These are phyloP conservation scores for Philaethria dido DNA, from an alignment of 2,888 invertebrate species.

Conservation along the genomic window DNA sequence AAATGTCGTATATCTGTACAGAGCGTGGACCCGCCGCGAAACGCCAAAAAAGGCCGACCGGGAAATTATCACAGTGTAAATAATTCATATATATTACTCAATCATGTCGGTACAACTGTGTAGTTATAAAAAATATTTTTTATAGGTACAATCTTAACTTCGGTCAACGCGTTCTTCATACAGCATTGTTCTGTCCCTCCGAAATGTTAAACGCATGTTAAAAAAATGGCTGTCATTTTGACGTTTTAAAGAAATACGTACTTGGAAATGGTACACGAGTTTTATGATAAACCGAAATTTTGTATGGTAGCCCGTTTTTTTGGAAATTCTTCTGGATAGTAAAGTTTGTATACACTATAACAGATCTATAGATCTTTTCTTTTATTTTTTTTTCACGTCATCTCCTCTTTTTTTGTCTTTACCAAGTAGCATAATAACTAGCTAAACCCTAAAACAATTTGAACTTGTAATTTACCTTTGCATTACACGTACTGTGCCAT, in stretches of 20 bases:
- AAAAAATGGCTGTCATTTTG: slow-evolving; percentile 40
- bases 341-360: too few species aligned
- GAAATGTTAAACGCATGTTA: slow-evolving; percentile 31
- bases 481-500: not conserved
- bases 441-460: not conserved
- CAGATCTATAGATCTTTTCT: too few species aligned
- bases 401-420: too few species aligned
- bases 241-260: slow-evolving; percentile 29
- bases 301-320: not conserved
- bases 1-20: slow-evolving; percentile 48
- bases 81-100: slow-evolving; percentile 81
- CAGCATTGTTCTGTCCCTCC: slow-evolving; percentile 64
- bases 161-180: slow-evolving; percentile 58
- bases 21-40: slow-evolving; percentile 48
- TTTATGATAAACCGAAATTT: slow-evolving; percentile 1
- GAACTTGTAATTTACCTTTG: not conserved
- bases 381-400: too few species aligned
- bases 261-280: not conserved
- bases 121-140: slow-evolving; percentile 59
- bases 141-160: slow-evolving; percentile 53
- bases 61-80: slow-evolving; percentile 78
- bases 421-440: too few species aligned
- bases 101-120: slow-evolving; percentile 71
- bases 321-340: too few species aligned
- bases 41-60: slow-evolving; percentile 66